Evolutionary conservation across 2,113 vertebrate genomes (phyloP), one percentile per base, ranked within the genome.

Genomic region (Varanus komodoensis): DNA sequence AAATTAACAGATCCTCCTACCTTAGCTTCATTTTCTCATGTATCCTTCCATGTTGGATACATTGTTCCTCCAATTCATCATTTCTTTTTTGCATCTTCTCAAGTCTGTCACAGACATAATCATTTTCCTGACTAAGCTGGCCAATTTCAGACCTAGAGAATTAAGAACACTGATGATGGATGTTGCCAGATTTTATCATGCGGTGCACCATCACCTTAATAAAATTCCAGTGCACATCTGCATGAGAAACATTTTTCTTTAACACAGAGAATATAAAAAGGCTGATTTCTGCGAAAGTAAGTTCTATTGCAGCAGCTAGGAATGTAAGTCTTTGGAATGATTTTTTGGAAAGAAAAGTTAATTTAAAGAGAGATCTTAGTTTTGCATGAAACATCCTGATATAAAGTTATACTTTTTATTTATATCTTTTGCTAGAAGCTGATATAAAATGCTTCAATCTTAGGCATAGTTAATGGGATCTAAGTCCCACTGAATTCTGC

Each of bases 21-120:
- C 98, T 98, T 84, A 97, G 96, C 95, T 98, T 99, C 99, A 99
- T 99, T 92, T 97, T 97, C 92, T 98, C 98, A 92, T 99, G 98
- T 89, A 99, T 97, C 94, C 92, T 97, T 67, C 98, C 99, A 50
- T 99, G 99, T 87, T 98, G 98, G 93, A 99, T 96, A 94, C 99
- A 99, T 85, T 99, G 98, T 57, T 98, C 97, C 94, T 99, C 98
- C 97, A 99, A 96, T 94, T 98, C 97, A 32, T 95, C 93, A 95
- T 98, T 98, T 89, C 98, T 97, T 92, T 96, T 97, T 97, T 97
- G 97, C 95, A 98, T 95, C 94, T 97, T 98, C 93, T 97, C 97
- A 90, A 98, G 95, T 23, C 96, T 97, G 91, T 98, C 97, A 93
- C 95, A 95, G 19, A 98, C 95, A 92, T 98, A 97, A 27, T 94